Evolutionary conservation across 2,797 vertebrate genomes (phyloP).

Genomic region (Gorsachius magnificus): DNA sequence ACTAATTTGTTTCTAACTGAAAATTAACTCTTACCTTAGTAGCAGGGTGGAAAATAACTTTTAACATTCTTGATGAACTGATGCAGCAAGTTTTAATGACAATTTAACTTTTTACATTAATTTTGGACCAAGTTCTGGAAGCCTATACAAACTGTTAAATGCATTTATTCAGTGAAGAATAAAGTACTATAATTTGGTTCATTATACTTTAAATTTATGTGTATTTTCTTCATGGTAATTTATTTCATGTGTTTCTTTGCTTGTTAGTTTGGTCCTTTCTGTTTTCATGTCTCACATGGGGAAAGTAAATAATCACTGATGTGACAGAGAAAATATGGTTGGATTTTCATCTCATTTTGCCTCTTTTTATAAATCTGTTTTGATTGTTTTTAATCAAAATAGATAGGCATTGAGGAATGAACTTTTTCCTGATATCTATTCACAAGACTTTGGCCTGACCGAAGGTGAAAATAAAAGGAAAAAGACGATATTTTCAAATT

Average conservation of each 20-base stretch:
- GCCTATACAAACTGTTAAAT: neutral
- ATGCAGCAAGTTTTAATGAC: constrained; percentile 81
- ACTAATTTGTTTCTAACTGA: constrained; percentile 90
- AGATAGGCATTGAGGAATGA: neutral
- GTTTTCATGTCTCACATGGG: neutral
- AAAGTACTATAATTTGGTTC: neutral
- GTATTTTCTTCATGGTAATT: neutral
- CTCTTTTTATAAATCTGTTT: neutral
- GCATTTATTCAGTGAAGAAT: neutral
- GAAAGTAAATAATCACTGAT: neutral
- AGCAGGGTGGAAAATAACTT: constrained; percentile 49
- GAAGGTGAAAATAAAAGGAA: neutral
- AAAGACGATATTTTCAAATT: neutral
- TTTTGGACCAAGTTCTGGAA: neutral
- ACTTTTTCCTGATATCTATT: neutral
- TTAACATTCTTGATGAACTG: constrained; percentile 75
- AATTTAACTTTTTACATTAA: neutral
- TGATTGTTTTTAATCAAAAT: neutral
- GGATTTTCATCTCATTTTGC: neutral
- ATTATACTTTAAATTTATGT: neutral
- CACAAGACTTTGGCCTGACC: neutral
- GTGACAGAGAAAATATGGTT: neutral
- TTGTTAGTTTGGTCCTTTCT: neutral
- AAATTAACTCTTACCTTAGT: constrained; percentile 95
- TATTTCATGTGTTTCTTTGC: neutral